Evolutionary conservation across 2,113 vertebrate species (phyloP).

Genomic region (Macrotis lagotis): DNA sequence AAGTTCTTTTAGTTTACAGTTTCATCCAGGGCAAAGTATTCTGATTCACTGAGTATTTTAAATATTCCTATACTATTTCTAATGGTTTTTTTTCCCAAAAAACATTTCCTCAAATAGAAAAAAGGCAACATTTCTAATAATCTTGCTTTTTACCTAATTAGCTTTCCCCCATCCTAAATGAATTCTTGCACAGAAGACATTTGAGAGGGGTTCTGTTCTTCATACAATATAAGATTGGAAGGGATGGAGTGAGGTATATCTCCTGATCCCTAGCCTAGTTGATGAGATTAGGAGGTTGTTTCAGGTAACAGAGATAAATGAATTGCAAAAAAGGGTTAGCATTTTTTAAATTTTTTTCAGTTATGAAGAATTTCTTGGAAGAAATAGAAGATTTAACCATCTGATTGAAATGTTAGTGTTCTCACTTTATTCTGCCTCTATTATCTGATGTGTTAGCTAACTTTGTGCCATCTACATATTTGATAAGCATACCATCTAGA

Average conservation of each 20-base stretch:
- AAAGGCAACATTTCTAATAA: background rate
- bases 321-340: background rate
- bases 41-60: background rate
- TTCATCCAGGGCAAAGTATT: conserved; percentile 7
- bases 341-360: background rate
- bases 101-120: background rate
- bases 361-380: background rate
- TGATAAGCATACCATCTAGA: background rate
- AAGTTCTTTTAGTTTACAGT: background rate
- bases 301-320: background rate
- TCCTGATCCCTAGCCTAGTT: background rate
- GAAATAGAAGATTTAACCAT: background rate
- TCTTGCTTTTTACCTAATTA: background rate
- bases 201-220: background rate
- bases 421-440: background rate
- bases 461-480: background rate
- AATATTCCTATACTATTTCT: background rate
- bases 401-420: background rate
- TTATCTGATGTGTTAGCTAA: background rate
- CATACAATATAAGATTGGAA: background rate
- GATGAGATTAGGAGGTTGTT: background rate
- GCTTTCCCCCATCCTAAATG: background rate
- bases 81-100: background rate
- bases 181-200: background rate
- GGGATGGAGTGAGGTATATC: no score